phyloP scores from a whole-genome alignment of 2,797 vertebrate species.

The Phrynocephalus vlangalii region DNA sequence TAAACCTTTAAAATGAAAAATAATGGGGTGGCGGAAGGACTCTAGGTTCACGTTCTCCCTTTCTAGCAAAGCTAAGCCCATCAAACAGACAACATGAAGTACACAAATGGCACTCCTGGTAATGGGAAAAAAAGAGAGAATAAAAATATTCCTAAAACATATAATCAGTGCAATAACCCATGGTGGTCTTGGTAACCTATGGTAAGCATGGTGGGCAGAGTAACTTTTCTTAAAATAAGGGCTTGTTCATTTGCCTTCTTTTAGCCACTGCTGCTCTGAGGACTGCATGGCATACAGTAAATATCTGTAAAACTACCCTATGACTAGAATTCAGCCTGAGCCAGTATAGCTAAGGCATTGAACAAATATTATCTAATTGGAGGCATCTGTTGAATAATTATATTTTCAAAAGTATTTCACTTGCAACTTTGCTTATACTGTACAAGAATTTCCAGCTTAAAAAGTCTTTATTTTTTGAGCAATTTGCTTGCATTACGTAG shows the following conservation, averaged over 20 bases:
- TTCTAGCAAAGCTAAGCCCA: background rate
- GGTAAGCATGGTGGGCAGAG: background rate
- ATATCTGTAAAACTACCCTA: background rate
- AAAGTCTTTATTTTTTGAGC: background rate
- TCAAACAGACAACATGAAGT: background rate
- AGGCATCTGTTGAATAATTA: background rate
- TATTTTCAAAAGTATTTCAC: background rate
- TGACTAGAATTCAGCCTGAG: background rate
- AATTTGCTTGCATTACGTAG: background rate
- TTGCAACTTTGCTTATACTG: background rate
- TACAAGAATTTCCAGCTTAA: background rate
- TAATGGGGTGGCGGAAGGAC: background rate
- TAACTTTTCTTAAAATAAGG: background rate
- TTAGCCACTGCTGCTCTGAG: background rate
- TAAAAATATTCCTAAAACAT: background rate
- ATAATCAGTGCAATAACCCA: background rate
- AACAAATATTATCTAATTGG: background rate
- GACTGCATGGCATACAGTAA: background rate
- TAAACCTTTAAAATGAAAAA: background rate
- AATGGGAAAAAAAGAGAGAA: background rate
- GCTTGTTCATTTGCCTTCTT: background rate
- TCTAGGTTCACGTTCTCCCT: background rate
- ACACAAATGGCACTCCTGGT: rapidly evolving
- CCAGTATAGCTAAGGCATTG: background rate
- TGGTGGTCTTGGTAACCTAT: background rate